Percentiles rank a stretch among this genome's conserved stretches.
phyloP scores from a whole-genome alignment of 2,113 vertebrate species.

The Phaethon lepturus region DNA sequence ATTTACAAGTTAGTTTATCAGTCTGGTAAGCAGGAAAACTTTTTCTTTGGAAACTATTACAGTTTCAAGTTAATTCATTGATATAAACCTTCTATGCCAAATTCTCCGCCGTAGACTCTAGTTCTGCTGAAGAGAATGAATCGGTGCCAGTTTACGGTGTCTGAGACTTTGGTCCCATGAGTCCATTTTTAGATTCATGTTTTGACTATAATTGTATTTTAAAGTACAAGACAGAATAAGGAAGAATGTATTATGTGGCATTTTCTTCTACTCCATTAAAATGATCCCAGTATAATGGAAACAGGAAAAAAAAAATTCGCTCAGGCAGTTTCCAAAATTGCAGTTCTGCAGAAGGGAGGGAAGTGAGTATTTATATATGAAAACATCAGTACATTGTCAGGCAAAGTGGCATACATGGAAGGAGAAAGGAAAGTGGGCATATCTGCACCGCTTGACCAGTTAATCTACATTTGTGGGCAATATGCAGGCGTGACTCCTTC shows the following conservation, averaged over 20 bases:
- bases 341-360: neutral
- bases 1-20: neutral
- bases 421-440: neutral
- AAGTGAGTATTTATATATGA: neutral
- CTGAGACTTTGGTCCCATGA: conserved; percentile 9
- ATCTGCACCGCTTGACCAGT: neutral
- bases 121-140: conserved; percentile 11
- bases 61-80: neutral
- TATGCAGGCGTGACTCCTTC: neutral
- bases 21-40: neutral
- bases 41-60: neutral
- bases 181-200: conserved; percentile 5
- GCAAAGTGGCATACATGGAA: neutral
- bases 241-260: neutral
- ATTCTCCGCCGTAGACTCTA: neutral
- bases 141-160: neutral
- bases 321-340: conserved; percentile 25
- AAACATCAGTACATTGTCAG: neutral
- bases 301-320: neutral
- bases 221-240: conserved; percentile 7
- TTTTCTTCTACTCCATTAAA: conserved; percentile 35
- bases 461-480: neutral
- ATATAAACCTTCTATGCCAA: neutral
- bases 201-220: conserved; percentile 42
- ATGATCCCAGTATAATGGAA: conserved; percentile 26